Percentiles rank a stretch among this genome's conserved stretches.
These are phyloP conservation scores for Apogon hyalosoma DNA, from an alignment of 2,797 vertebrate species.

Conservation along the genomic window DNA sequence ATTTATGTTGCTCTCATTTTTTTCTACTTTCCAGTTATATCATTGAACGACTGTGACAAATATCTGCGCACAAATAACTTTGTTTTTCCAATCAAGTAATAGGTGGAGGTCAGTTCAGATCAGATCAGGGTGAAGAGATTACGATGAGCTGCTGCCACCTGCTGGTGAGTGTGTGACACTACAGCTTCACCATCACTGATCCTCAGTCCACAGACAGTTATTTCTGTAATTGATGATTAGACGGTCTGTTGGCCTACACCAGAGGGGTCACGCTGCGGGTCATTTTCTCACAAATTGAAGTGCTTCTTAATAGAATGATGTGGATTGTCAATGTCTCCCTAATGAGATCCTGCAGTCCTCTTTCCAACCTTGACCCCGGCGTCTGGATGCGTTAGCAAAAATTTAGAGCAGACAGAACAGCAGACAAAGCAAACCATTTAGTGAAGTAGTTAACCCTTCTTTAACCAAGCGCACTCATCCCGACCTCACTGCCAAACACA, in stretches of 20 bases:
- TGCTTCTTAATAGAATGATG: conserved; percentile 58
- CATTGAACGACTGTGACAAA: no score
- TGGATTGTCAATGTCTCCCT: conserved; percentile 48
- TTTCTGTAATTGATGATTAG: conserved; percentile 60
- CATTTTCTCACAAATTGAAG: conserved; percentile 54
- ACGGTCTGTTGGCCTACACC: conserved; percentile 13
- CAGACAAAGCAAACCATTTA: conserved; percentile 28
- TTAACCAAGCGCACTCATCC: conserved; percentile 15
- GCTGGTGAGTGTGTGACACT: not conserved
- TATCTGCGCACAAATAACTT: no score
- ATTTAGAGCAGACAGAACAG: conserved; percentile 8
- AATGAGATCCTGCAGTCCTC: conserved; percentile 61
- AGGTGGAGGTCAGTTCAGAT: no score
- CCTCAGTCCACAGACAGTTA: conserved; percentile 22
- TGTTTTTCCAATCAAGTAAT: no score
- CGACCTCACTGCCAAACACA: not conserved
- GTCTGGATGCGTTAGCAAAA: conserved; percentile 29
- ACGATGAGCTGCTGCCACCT: conserved; percentile 11
- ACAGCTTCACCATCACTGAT: conserved; percentile 7
- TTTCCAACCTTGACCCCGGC: conserved; percentile 47
- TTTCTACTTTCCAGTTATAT: no score
- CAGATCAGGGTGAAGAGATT: no score
- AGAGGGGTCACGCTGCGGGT: conserved; percentile 26
- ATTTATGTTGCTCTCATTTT: no score
- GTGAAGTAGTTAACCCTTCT: conserved; percentile 44